Conservation (phyloP, 2,113 vertebrate genomes). For the Myiagra hebetior region DNA sequence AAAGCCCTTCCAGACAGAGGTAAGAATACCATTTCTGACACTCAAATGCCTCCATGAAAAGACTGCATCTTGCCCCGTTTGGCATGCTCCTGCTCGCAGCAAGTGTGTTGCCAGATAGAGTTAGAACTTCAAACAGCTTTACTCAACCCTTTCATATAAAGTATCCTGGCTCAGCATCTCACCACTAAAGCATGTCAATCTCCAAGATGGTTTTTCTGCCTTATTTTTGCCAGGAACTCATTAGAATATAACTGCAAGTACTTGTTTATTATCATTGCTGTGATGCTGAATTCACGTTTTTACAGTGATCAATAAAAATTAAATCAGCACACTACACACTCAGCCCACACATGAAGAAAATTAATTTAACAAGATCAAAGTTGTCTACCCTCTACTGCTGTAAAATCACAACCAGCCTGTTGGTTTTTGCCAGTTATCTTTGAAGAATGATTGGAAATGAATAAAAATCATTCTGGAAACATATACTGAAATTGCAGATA, state of each 20-base stretch:
- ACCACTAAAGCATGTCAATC: neutral
- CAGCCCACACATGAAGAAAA: conserved; percentile 63
- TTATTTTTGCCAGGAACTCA: conserved; percentile 38
- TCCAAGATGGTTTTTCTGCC: neutral
- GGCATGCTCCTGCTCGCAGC: neutral
- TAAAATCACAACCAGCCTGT: conserved; percentile 41
- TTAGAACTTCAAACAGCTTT: conserved; percentile 28
- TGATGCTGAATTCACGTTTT: conserved; percentile 46
- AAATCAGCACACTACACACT: conserved; percentile 33
- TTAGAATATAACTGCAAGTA: conserved; percentile 53
- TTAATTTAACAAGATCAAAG: conserved; percentile 60
- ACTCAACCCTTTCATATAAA: neutral
- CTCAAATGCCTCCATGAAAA: neutral
- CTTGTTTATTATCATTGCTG: conserved; percentile 51
- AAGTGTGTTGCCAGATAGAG: conserved; percentile 10
- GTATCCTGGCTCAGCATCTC: conserved; percentile 22
- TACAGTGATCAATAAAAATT: conserved; percentile 54
- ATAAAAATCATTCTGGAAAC: conserved; percentile 42
- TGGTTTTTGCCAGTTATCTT: conserved; percentile 38
- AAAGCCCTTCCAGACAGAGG: neutral
- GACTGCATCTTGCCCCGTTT: neutral
- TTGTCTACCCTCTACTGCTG: conserved; percentile 12
- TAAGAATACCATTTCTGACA: neutral
- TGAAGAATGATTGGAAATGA: conserved; percentile 55
- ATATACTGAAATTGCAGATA: conserved; percentile 7